phyloP scores from a whole-genome alignment of 2,113 vertebrate genomes.

The Mastomys coucha region DNA sequence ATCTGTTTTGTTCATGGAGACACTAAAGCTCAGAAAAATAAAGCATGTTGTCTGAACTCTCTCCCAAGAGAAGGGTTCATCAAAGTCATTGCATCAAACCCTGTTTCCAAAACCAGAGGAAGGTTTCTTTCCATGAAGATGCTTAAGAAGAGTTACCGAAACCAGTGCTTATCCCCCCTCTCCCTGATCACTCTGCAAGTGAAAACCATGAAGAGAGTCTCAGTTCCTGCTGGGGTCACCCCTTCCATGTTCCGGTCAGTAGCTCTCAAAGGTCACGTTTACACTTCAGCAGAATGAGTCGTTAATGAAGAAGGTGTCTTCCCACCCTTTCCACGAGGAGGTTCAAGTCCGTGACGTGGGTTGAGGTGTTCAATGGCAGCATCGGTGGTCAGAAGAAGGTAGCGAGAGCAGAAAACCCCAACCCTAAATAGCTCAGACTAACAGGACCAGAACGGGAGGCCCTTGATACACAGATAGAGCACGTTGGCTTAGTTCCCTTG shows the following conservation, averaged over 20 bases:
- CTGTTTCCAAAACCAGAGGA: not conserved
- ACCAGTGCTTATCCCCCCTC: not conserved
- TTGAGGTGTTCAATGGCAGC: not conserved
- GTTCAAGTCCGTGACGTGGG: not conserved
- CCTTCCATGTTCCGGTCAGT: not conserved
- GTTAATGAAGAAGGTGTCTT: not conserved
- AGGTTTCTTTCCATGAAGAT: not conserved
- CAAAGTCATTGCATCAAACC: not conserved
- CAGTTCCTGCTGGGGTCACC: constrained; percentile 46
- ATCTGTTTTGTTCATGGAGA: constrained; percentile 24
- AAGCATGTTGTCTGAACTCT: not conserved
- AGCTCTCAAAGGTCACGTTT: constrained; percentile 56
- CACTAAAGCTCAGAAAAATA: not conserved
- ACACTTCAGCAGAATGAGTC: not conserved
- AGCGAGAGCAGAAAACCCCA: not conserved
- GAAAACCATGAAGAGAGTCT: constrained; percentile 40
- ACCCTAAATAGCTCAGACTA: not conserved
- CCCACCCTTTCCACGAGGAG: too few relatives aligned
- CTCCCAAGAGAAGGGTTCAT: not conserved
- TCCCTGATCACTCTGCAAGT: constrained; percentile 6
- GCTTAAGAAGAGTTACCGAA: constrained; percentile 43
- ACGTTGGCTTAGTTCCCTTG: not conserved
- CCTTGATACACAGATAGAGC: rapidly evolving
- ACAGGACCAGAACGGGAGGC: not conserved
- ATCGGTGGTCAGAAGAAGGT: not conserved